These are phyloP conservation scores for Aurelia aurita DNA, from an alignment of 30 jellyfish, hydroid and myxozoan genomes.

Conservation along the genomic window DNA sequence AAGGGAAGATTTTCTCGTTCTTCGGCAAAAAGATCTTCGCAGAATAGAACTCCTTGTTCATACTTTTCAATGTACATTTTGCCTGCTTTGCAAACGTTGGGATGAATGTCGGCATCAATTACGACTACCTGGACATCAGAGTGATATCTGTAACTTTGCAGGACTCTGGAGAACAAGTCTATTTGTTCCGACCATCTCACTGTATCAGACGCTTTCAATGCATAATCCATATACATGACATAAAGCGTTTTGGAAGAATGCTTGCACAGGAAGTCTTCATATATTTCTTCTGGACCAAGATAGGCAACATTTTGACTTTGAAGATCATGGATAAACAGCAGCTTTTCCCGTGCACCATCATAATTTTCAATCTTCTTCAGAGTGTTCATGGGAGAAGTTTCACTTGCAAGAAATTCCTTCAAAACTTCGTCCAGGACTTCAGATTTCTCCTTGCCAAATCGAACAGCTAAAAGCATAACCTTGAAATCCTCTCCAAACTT, in stretches of 20 bases:
- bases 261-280: constrained; percentile 47
- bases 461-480: too few species aligned
- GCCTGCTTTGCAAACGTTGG: background rate
- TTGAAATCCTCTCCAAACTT: too few species aligned
- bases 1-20: constrained; percentile 37
- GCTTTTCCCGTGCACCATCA: constrained; percentile 14
- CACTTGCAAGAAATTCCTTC: background rate
- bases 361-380: background rate
- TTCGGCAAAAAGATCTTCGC: constrained; percentile 46
- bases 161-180: constrained; percentile 30
- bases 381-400: constrained; percentile 18
- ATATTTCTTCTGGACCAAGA: constrained; percentile 15
- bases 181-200: constrained; percentile 46
- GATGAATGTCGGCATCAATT: constrained; percentile 19
- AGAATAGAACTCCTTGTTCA: constrained; percentile 44
- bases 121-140: constrained; percentile 2
- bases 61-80: constrained; percentile 40
- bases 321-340: constrained; percentile 14
- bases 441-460: background rate
- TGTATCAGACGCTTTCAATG: background rate
- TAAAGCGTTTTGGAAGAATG: constrained; percentile 35
- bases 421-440: constrained; percentile 5
- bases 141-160: constrained; percentile 5
- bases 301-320: background rate
- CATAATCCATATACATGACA: constrained; percentile 24